These are phyloP conservation scores for Callyntrura sp. DNA, from an alignment of 2,888 invertebrate species.

Conservation along the genomic window DNA sequence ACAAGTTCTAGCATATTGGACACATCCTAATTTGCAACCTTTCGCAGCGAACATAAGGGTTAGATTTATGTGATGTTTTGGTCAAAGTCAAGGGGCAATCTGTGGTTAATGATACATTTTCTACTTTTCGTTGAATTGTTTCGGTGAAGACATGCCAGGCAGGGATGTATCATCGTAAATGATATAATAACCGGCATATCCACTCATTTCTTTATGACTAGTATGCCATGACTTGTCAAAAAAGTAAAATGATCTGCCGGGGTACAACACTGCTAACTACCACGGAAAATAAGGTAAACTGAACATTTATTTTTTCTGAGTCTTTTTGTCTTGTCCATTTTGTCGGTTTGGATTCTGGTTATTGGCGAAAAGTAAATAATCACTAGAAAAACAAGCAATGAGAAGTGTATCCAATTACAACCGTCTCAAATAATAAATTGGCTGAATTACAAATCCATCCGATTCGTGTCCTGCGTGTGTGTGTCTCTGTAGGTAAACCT, in stretches of 20 bases:
- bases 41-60: constrained; percentile 45
- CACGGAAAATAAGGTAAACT: constrained; percentile 36
- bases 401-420: constrained; percentile 6
- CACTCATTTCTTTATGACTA: neutral
- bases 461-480: neutral
- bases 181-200: constrained; percentile 11
- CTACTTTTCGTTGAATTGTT: constrained; percentile 43
- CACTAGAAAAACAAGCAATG: neutral
- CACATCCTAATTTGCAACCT: constrained; percentile 53
- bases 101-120: constrained; percentile 69
- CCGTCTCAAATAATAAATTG: neutral
- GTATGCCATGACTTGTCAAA: neutral
- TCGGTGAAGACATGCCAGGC: constrained; percentile 13
- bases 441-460: neutral
- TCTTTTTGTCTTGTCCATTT: neutral
- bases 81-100: constrained; percentile 73
- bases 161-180: neutral
- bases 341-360: constrained; percentile 21
- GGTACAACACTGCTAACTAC: neutral
- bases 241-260: neutral
- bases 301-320: constrained; percentile 20
- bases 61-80: constrained; percentile 67
- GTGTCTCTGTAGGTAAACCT: neutral
- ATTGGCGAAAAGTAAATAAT: constrained; percentile 52
- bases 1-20: constrained; percentile 40